These are phyloP conservation scores for Gonocerus acuteangulatus DNA, from an alignment of 2,888 invertebrate genomes.

Conservation along the genomic window DNA sequence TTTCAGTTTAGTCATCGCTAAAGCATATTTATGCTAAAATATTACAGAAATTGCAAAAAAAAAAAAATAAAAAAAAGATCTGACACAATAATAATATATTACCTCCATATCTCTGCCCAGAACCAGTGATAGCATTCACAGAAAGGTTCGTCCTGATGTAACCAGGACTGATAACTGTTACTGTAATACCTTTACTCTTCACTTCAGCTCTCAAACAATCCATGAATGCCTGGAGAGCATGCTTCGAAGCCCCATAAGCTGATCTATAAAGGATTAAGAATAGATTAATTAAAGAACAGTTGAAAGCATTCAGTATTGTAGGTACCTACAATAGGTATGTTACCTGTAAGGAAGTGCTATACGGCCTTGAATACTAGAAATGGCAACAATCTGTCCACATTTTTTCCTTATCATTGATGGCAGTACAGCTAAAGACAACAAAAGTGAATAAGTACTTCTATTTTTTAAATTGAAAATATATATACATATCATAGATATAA, in stretches of 20 bases:
- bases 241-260: conserved; percentile 87
- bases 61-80: background rate
- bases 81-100: conserved; percentile 33
- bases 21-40: no score
- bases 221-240: conserved; percentile 88
- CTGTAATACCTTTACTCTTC: conserved; percentile 62
- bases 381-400: conserved; percentile 73
- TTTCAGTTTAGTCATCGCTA: no score
- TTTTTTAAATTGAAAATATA: no score
- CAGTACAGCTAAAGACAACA: conserved; percentile 56
- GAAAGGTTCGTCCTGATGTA: conserved; percentile 89
- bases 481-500: no score
- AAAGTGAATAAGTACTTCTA: background rate
- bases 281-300: background rate
- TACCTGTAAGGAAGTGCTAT: conserved; percentile 75
- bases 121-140: conserved; percentile 77
- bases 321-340: no score
- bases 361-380: conserved; percentile 89
- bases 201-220: conserved; percentile 87
- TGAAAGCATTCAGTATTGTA: background rate
- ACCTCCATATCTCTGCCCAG: conserved; percentile 73
- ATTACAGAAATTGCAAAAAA: background rate
- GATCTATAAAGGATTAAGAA: conserved; percentile 49
- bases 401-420: conserved; percentile 70
- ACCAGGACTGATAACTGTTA: conserved; percentile 83